A percentile compares a stretch with the other conserved stretches of the same genome.
Conservation (phyloP, 2,888 invertebrate genomes). For the Phorcus lineatus region DNA sequence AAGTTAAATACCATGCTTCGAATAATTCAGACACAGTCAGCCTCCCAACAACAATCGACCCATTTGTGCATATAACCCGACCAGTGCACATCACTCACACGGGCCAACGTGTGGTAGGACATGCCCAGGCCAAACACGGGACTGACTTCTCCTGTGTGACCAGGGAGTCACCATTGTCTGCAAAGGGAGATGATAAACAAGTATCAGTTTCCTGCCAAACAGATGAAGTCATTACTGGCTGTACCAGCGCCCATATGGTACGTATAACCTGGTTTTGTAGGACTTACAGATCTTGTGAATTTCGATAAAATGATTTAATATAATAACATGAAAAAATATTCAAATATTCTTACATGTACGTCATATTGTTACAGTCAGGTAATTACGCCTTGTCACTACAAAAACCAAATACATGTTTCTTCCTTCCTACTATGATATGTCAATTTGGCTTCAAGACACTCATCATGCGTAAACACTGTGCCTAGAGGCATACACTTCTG, state of each 20-base stretch:
- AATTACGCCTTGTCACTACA: too few species aligned
- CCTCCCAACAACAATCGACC: constrained; percentile 20
- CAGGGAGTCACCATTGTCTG: constrained; percentile 36
- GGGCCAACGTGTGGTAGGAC: constrained; percentile 33
- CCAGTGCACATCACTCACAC: constrained; percentile 33
- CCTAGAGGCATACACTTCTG: too few species aligned
- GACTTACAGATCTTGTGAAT: neutral
- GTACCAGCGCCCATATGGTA: constrained; percentile 37
- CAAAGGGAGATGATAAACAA: constrained; percentile 38
- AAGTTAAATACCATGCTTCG: too few species aligned
- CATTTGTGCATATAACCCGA: constrained; percentile 28
- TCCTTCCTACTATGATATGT: too few species aligned
- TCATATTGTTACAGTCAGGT: too few species aligned
- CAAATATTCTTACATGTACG: too few species aligned
- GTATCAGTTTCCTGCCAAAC: constrained; percentile 29
- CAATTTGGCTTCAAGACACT: too few species aligned
- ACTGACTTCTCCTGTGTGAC: constrained; percentile 34
- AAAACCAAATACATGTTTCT: too few species aligned
- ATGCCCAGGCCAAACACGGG: neutral
- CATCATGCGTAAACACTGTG: too few species aligned
- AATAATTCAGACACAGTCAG: neutral
- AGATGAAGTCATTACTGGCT: constrained; percentile 42
- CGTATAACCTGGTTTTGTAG: neutral
- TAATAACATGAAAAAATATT: too few species aligned
- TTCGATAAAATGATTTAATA: too few species aligned